Conservation (phyloP, 2,888 invertebrate genomes). For the Phengaris alcon region DNA sequence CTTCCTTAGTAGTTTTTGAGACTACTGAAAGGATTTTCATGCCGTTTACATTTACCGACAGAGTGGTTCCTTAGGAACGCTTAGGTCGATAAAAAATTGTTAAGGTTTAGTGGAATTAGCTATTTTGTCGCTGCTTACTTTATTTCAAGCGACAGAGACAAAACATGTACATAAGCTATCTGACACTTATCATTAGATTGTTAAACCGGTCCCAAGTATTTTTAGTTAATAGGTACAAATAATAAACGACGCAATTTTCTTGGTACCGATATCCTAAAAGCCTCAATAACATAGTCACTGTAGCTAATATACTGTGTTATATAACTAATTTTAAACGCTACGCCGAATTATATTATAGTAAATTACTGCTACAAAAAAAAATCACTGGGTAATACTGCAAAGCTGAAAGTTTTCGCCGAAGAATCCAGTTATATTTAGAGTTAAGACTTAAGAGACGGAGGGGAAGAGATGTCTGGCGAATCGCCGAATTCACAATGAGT, state of each 20-base stretch:
- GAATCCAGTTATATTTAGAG: conserved; percentile 40
- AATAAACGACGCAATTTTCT: background rate
- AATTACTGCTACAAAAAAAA: conserved; percentile 27
- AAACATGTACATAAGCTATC: no score
- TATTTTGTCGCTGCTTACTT: no score
- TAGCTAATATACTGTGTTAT: no score
- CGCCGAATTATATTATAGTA: conserved; percentile 29
- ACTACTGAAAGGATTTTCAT: no score
- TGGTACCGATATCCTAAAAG: background rate
- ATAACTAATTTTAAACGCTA: conserved; percentile 24
- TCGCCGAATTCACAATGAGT: conserved; percentile 31
- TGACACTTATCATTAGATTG: no score
- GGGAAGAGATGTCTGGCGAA: conserved; percentile 24
- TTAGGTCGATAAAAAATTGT: no score
- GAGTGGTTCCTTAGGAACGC: no score
- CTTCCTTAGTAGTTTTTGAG: no score
- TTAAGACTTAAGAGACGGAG: background rate
- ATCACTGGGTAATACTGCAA: conserved; percentile 9
- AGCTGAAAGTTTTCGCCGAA: conserved; percentile 41
- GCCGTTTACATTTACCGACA: no score
- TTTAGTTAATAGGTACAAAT: background rate
- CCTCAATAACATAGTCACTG: background rate
- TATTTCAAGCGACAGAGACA: no score
- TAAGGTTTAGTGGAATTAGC: no score
- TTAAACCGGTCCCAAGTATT: no score